A percentile compares a stretch with the other conserved stretches of the same genome.
These are phyloP conservation scores for Anolis apletophallus DNA, from an alignment of 2,797 vertebrate genomes.

Conservation along the genomic window DNA sequence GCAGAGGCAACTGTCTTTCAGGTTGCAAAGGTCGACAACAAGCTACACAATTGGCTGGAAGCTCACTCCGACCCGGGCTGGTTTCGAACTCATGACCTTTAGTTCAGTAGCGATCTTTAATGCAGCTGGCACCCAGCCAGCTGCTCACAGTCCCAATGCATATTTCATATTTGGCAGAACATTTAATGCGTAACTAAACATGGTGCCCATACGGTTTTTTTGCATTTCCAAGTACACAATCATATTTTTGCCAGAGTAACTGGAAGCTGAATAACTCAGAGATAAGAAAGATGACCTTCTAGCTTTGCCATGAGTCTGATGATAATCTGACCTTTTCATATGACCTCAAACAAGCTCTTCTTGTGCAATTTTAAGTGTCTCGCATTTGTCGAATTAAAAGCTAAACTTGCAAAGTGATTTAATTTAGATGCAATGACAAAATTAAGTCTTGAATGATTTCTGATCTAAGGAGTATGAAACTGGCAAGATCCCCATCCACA, in stretches of 20 bases:
- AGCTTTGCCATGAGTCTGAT: conserved; percentile 21
- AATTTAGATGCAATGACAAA: neutral
- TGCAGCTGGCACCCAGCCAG: too few species aligned
- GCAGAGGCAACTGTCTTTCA: too few species aligned
- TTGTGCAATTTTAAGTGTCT: neutral
- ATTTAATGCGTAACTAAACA: neutral
- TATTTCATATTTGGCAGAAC: neutral
- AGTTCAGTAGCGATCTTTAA: too few species aligned
- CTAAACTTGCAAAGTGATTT: neutral
- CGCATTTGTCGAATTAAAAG: too few species aligned
- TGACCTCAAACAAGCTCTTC: neutral
- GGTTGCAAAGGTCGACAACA: too few species aligned
- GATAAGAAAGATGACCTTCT: neutral
- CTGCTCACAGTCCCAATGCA: too few species aligned
- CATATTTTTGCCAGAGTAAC: neutral
- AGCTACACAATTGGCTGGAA: too few species aligned
- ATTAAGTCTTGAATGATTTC: neutral
- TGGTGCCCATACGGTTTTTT: accelerated
- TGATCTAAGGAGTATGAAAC: neutral
- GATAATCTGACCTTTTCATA: neutral
- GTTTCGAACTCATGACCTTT: too few species aligned
- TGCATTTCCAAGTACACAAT: conserved; percentile 3
- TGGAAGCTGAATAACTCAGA: neutral
- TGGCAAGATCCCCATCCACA: neutral
- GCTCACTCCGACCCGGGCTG: too few species aligned